These are phyloP conservation scores for Hippoglossus stenolepis DNA, from an alignment of 2,113 vertebrate species.

Conservation along the genomic window DNA sequence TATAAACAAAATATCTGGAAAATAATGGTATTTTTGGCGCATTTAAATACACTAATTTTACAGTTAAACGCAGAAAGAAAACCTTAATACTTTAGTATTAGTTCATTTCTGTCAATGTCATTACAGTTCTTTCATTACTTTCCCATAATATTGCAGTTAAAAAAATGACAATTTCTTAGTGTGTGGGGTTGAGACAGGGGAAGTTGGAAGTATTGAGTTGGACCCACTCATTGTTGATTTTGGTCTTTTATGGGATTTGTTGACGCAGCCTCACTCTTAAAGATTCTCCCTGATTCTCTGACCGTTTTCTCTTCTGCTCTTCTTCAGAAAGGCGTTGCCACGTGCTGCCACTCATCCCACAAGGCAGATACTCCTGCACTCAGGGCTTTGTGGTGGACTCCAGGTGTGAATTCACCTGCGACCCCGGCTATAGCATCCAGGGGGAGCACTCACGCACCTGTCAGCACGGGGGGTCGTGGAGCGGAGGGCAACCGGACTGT, in stretches of 20 bases:
- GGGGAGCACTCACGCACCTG: constrained; percentile 88
- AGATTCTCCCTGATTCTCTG: background rate
- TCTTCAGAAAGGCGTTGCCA: constrained; percentile 89
- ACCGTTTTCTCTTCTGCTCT: background rate
- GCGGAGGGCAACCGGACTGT: constrained; percentile 89
- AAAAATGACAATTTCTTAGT: no score
- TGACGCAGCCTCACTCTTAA: background rate
- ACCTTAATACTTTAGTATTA: no score
- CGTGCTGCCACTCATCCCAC: constrained; percentile 82
- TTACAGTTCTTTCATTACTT: no score
- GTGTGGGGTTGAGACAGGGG: background rate
- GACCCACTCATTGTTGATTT: background rate
- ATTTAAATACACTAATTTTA: no score
- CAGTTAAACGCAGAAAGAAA: no score
- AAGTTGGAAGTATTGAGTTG: background rate
- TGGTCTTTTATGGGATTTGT: background rate
- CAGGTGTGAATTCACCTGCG: constrained; percentile 90
- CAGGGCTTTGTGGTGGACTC: constrained; percentile 89
- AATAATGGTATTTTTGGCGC: no score
- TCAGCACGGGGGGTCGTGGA: constrained; percentile 89
- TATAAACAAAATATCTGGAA: no score
- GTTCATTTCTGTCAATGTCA: no score
- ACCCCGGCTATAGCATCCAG: constrained; percentile 89
- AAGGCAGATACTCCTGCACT: constrained; percentile 90
- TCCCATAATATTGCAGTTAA: no score